These are phyloP conservation scores for Erpobdella octoculata DNA, from an alignment of 2,888 invertebrate genomes.

Conservation along the genomic window DNA sequence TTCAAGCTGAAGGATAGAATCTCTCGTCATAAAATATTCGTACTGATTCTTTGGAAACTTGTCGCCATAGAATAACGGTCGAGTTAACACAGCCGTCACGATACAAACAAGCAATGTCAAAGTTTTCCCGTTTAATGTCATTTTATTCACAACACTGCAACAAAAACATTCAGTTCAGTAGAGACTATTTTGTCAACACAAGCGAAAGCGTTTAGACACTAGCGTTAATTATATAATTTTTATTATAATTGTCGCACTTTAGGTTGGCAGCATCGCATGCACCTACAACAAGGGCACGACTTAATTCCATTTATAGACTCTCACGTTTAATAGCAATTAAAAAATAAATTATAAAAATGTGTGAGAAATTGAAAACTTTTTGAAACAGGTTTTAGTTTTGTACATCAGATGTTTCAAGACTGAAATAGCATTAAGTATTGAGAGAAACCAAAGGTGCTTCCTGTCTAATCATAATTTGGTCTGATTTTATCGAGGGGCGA, in stretches of 20 bases:
- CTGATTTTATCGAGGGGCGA: no score
- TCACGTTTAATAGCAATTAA: background rate
- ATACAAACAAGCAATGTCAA: background rate
- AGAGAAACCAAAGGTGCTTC: no score
- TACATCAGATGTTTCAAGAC: no score
- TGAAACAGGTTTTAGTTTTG: no score
- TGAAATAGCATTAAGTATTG: no score
- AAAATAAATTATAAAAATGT: background rate
- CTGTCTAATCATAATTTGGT: no score
- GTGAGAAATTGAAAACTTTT: no score
- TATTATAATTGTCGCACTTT: no score
- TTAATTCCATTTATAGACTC: no score
- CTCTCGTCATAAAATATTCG: slow-evolving; percentile 31
- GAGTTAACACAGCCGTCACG: background rate
- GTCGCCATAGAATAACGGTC: background rate
- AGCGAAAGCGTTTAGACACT: no score
- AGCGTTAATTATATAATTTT: no score
- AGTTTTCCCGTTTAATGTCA: background rate
- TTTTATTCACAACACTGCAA: background rate
- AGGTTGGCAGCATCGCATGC: background rate
- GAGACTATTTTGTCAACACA: no score
- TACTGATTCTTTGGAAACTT: slow-evolving; percentile 32
- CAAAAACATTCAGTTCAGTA: background rate
- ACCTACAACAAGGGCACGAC: background rate
- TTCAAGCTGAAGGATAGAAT: slow-evolving; percentile 28